A percentile compares a stretch with the other conserved stretches of the same genome.
phyloP scores from a whole-genome alignment of 35 echinoderm and acorn worm species.

The Ophioderma brevispina region DNA sequence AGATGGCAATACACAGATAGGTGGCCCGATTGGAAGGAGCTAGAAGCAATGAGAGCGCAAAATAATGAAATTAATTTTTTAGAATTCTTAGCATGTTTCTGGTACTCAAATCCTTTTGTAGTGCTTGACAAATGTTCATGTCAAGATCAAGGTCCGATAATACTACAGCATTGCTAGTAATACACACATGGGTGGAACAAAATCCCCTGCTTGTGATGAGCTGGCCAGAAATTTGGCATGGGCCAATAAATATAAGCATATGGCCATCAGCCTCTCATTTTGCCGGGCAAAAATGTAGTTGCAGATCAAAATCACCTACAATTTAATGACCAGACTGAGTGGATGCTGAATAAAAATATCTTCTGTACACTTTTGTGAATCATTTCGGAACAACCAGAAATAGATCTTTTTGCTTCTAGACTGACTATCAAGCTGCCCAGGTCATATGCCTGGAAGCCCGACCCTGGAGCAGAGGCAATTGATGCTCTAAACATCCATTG shows the following conservation, averaged over 20 bases:
- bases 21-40: conserved; percentile 55
- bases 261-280: conserved; percentile 30
- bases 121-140: too few species aligned
- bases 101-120: too few species aligned
- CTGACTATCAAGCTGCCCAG: background rate
- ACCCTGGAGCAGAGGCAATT: conserved; percentile 8
- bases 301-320: conserved; percentile 45
- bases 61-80: conserved; percentile 53
- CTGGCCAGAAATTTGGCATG: conserved; percentile 54
- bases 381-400: conserved; percentile 21
- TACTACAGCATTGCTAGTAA: background rate
- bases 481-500: too few species aligned
- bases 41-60: background rate
- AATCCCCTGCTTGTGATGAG: conserved; percentile 46
- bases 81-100: conserved; percentile 32
- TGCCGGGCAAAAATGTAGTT: conserved; percentile 41
- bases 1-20: conserved; percentile 25
- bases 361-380: background rate
- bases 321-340: conserved; percentile 21
- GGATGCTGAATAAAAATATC: background rate
- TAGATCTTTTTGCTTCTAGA: conserved; percentile 30
- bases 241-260: conserved; percentile 14
- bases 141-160: conserved; percentile 21
- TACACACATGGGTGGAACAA: conserved; percentile 52
- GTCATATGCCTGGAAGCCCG: conserved; percentile 18